Conservation (phyloP, 2,113 vertebrate species). For the Montifringilla adamsi region DNA sequence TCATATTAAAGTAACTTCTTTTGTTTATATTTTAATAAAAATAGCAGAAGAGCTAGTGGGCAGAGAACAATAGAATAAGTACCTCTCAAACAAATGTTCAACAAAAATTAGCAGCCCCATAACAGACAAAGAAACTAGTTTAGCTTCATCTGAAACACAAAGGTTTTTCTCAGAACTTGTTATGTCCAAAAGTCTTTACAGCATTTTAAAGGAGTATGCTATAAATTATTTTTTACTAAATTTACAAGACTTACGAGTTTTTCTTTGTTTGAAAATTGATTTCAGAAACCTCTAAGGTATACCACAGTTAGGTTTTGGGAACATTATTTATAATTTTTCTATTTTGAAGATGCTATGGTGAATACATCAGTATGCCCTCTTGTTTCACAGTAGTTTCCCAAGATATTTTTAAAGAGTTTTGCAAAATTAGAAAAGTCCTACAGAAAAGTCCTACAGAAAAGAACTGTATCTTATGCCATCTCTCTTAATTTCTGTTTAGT, state of each 20-base stretch:
- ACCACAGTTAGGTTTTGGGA: not conserved
- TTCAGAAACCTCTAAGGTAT: not conserved
- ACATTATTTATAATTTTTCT: constrained; percentile 3
- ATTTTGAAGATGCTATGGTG: constrained; percentile 2
- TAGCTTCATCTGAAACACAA: not conserved
- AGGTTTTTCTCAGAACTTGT: not conserved
- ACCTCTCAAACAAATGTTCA: not conserved
- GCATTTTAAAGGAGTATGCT: not conserved
- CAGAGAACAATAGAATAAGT: not conserved
- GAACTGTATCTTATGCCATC: not conserved
- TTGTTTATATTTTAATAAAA: not conserved
- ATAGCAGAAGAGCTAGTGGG: not conserved
- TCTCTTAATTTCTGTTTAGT: not conserved
- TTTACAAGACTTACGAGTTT: not conserved
- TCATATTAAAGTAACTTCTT: not conserved
- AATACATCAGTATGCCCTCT: not conserved
- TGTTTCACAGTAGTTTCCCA: not conserved
- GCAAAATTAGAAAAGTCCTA: not conserved
- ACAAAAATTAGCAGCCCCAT: not conserved
- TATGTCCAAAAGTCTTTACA: not conserved
- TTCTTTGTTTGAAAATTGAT: constrained; percentile 11
- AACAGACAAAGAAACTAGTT: not conserved
- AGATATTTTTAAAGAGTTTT: not conserved
- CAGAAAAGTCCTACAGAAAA: not conserved
- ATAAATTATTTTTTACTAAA: not conserved